Evolutionary conservation across 2,888 invertebrate genomes (phyloP), one percentile per base, ranked within the genome.

Genomic region (Alsophila aescularia): DNA sequence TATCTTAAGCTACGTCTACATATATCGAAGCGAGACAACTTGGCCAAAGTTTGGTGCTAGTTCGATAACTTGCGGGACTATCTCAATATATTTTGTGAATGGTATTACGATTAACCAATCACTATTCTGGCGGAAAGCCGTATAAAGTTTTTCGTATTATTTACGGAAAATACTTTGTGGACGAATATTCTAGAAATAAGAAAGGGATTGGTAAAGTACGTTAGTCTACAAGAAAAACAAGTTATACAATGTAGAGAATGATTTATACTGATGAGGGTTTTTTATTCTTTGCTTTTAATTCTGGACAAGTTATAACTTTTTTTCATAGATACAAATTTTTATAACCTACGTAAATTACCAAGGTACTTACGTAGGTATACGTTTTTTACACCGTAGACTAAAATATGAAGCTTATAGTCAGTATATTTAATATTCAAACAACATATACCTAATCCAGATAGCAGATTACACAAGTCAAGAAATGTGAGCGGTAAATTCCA

Each of bases 31-130:
- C 41, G 45, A 41, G 67, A 69, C 69, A 70, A 70, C 73, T 71
- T 70, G 61, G 41, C 58, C 48, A 53, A 72, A 70, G 68, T 71
- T 76, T 55, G 53, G 61, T 60, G 58, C 54, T 63, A 77, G 69
- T 71, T 73, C 63, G 69, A 75, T 73, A 73, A 73, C 65, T 75
- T 72, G 47, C 27, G 48, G 65, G 62, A 63, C 68, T 73, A 74
- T 73, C 69, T 67, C 57, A 64, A 66, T 69, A 72, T 62, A 65
- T 69, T 67, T 60, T 48, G 61, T 63, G 61, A 73, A 66, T 67
- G 66, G 56, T 59, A 58, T 60, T 63, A 60, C 58, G 62, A 67
- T 72, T 68, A 72, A 66, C 69, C 69, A 63, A 70, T 71, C 66
- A 45, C 52, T 24, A 15, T 42, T 48, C 45, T 27, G 15, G 35